Evolutionary conservation across 2,888 invertebrate species (phyloP), one percentile per base, ranked within the genome.

Genomic region (Stomorhina lunata): DNA sequence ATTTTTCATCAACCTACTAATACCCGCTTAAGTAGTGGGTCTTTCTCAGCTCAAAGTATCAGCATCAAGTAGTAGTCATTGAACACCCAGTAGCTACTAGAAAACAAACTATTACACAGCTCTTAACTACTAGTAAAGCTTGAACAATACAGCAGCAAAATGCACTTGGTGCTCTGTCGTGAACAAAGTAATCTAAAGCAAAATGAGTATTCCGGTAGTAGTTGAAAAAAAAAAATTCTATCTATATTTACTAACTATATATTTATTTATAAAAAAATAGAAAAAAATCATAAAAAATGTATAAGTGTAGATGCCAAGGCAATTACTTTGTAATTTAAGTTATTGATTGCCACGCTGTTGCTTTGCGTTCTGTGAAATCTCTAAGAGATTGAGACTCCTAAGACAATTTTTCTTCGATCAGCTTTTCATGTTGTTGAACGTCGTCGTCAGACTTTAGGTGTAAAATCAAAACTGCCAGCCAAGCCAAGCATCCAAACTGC

Each of bases 281-380:
- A 34, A 53, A 25, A 12, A 17, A 37, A 27, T 29, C 45, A 45
- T 10, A 45, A 29, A 48, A 59, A 40, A 34, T 37, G 59, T 79
- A 50, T 86, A 87, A 87, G 87, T 86, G 87, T 87, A 87, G 87
- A 88, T 89, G 87, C 88, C 89, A 85, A 85, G 81, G 88, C 89
- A 89, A 89, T 89, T 89, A 90, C 88, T 90, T 90, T 88, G 89
- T 89, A 89, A 90, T 89, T 90, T 89, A 87, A 90, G 90, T 89
- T 89, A 89, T 89, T 89, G 90, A 89, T 89, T 89, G 89, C 88
- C 87, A 87, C 85, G 87, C 88, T 87, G 87, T 86, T 86, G 85
- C 71, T 71, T 71, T 71, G 69, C 71, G 76, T 76, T 69, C 40
- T 45, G 22, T 45, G 25, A 29, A 68, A 55, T 55, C 17, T 29